These are phyloP conservation scores for Microplitis demolitor DNA, from an alignment of 1,140 invertebrate species.

Conservation along the genomic window DNA sequence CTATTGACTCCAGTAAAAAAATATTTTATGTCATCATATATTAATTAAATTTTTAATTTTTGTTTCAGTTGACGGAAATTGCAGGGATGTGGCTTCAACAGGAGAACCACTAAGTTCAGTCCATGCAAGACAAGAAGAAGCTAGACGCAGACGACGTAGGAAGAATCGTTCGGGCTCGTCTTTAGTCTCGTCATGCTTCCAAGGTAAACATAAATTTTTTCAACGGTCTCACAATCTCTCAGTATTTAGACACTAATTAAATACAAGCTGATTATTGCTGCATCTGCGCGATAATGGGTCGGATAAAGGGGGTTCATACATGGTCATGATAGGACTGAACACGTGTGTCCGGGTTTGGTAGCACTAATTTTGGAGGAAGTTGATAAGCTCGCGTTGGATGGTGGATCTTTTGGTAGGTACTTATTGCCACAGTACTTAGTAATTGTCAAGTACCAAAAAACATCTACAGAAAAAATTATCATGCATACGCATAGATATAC, in stretches of 20 bases:
- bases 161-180: conserved; percentile 87
- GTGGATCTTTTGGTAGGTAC: no score
- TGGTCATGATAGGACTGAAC: no score
- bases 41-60: background rate
- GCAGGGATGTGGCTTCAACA: conserved; percentile 47
- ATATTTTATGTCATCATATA: background rate
- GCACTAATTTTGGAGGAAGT: no score
- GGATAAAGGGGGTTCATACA: background rate
- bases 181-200: conserved; percentile 84
- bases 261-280: background rate
- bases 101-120: conserved; percentile 55
- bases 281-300: background rate
- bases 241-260: background rate
- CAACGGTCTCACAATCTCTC: background rate
- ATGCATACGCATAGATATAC: no score
- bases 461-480: no score
- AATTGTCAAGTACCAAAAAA: no score
- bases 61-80: conserved; percentile 48
- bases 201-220: conserved; percentile 65
- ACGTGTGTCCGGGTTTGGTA: no score
- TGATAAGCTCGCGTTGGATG: no score
- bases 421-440: no score
- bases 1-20: background rate
- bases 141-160: conserved; percentile 81
- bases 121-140: conserved; percentile 78